These are phyloP conservation scores for Procavia capensis DNA, from an alignment of 2,113 vertebrate genomes.

Conservation along the genomic window DNA sequence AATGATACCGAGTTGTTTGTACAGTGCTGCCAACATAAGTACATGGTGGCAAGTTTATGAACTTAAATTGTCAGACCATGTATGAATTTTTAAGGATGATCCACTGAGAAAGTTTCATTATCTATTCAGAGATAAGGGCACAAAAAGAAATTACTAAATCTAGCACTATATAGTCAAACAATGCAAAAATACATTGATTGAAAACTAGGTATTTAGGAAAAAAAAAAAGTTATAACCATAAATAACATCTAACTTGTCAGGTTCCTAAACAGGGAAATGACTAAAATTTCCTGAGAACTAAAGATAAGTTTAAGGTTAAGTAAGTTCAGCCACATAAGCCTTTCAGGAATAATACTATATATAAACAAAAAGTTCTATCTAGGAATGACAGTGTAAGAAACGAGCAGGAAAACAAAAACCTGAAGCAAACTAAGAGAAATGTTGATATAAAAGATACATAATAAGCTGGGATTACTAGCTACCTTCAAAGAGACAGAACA, in stretches of 20 bases:
- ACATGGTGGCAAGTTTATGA: too few species aligned
- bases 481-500: constrained; percentile 28
- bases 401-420: neutral
- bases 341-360: constrained; percentile 45
- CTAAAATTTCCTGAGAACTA: constrained; percentile 63
- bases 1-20: too few species aligned
- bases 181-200: neutral
- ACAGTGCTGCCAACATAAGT: too few species aligned
- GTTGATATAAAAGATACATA: neutral
- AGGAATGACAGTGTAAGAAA: constrained; percentile 51
- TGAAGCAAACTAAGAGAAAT: constrained; percentile 31
- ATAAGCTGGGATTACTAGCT: neutral
- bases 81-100: neutral
- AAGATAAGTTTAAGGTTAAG: constrained; percentile 66
- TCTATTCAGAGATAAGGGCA: neutral
- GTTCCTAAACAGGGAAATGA: constrained; percentile 44
- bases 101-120: constrained; percentile 25
- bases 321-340: constrained; percentile 42
- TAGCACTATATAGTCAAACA: constrained; percentile 31
- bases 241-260: constrained; percentile 65
- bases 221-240: constrained; percentile 11
- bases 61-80: too few species aligned
- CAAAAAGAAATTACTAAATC: constrained; percentile 51
- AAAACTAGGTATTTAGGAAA: constrained; percentile 7
- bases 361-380: constrained; percentile 48